Evolutionary conservation across 2,113 vertebrate species (phyloP).

Genomic region (Anser brachyrhynchus): DNA sequence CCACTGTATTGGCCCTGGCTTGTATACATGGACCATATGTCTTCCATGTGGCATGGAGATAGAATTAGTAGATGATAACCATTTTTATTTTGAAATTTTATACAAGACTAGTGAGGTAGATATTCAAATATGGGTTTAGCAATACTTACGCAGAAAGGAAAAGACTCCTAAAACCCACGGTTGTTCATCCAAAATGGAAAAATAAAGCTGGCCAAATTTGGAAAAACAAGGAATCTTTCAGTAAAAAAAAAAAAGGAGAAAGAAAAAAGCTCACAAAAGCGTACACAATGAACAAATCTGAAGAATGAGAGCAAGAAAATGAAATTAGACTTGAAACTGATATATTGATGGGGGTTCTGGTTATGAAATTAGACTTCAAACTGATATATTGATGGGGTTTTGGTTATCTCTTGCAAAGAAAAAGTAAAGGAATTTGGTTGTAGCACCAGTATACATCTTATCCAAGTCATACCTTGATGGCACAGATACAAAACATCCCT

Average conservation of each 20-base stretch:
- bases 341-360: neutral
- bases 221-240: neutral
- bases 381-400: neutral
- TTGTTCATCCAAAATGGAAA: neutral
- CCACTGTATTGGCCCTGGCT: no score
- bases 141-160: neutral
- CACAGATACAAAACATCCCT: accelerated
- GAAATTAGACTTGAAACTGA: neutral
- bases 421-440: neutral
- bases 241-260: neutral
- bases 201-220: neutral
- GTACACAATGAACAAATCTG: neutral
- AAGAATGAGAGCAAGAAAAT: neutral
- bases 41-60: neutral
- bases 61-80: neutral
- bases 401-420: neutral
- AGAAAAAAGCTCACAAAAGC: neutral
- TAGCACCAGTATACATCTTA: neutral
- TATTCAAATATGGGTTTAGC: neutral
- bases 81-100: neutral
- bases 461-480: neutral
- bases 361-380: neutral
- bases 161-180: neutral
- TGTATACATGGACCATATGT: neutral
- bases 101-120: neutral